Percentiles rank a stretch among this genome's conserved stretches.
Evolutionary conservation across 1,140 invertebrate genomes (phyloP).

Genomic region (Eupristina koningsbergeri): DNA sequence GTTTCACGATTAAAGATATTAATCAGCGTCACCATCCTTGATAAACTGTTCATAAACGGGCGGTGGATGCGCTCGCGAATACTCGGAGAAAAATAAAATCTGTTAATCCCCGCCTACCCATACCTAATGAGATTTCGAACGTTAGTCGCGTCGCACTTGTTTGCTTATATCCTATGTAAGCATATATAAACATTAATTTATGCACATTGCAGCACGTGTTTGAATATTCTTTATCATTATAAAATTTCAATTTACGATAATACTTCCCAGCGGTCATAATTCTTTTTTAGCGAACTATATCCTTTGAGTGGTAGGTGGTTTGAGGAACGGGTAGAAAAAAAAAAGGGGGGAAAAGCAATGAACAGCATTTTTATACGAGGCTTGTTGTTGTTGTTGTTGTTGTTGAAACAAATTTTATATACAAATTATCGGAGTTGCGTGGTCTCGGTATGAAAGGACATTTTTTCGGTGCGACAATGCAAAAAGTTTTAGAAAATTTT

Average conservation of each 20-base stretch:
- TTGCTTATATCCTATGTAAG: constrained; percentile 7
- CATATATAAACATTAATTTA: constrained; percentile 21
- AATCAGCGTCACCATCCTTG: constrained; percentile 36
- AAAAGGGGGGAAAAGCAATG: too few species aligned
- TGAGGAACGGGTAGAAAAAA: too few species aligned
- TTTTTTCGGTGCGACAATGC: background rate
- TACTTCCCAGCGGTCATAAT: constrained; percentile 21
- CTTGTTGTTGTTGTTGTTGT: too few species aligned
- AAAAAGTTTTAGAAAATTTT: too few species aligned
- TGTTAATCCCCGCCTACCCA: constrained; percentile 35
- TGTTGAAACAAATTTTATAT: constrained; percentile 26
- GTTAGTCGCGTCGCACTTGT: constrained; percentile 21
- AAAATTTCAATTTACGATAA: constrained; percentile 50
- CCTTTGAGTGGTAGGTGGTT: constrained; percentile 5
- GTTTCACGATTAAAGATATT: constrained; percentile 43
- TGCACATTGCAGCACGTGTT: constrained; percentile 23
- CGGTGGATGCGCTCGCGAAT: background rate
- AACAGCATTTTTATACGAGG: too few species aligned
- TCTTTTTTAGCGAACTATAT: constrained; percentile 20
- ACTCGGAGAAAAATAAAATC: constrained; percentile 31
- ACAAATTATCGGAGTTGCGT: background rate
- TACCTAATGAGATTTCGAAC: constrained; percentile 45
- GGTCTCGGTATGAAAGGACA: background rate
- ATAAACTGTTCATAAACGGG: constrained; percentile 43
- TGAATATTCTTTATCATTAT: constrained; percentile 44